phyloP scores from a whole-genome alignment of 2,888 invertebrate genomes.

The Eueremaeus valkanovi region DNA sequence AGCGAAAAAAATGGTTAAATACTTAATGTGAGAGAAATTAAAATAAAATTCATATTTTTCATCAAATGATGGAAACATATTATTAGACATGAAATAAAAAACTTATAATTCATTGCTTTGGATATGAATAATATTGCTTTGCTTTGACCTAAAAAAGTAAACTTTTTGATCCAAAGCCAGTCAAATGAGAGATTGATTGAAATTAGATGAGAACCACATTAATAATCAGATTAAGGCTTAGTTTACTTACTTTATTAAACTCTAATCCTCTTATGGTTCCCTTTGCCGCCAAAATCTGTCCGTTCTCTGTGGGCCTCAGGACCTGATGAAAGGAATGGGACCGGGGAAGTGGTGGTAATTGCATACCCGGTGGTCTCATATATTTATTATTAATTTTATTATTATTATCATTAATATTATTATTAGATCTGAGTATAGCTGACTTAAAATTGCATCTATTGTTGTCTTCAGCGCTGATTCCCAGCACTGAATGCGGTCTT shows the following conservation, averaged over 20 bases:
- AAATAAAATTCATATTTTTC: no score
- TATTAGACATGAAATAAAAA: background rate
- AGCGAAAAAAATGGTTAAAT: no score
- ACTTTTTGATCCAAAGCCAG: background rate
- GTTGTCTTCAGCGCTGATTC: conserved; percentile 30
- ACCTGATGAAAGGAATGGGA: conserved; percentile 42
- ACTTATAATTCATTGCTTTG: background rate
- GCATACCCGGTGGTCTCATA: conserved; percentile 31
- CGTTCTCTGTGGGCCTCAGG: conserved; percentile 41
- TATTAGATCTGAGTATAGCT: conserved; percentile 26
- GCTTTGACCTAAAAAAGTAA: conserved; percentile 11
- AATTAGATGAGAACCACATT: background rate
- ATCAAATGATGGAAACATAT: background rate
- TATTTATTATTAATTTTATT: conserved; percentile 15
- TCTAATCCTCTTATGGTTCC: conserved; percentile 41
- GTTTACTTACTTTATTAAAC: conserved; percentile 34
- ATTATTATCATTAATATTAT: background rate
- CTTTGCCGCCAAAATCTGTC: conserved; percentile 37
- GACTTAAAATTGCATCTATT: conserved; percentile 20
- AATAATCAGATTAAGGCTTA: no score
- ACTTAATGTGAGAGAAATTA: no score
- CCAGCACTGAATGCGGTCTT: conserved; percentile 37
- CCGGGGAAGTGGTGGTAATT: conserved; percentile 41
- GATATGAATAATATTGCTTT: background rate
- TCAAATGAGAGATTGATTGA: background rate